phyloP scores from a whole-genome alignment of 2,888 invertebrate genomes.

The Brenthis hecate region DNA sequence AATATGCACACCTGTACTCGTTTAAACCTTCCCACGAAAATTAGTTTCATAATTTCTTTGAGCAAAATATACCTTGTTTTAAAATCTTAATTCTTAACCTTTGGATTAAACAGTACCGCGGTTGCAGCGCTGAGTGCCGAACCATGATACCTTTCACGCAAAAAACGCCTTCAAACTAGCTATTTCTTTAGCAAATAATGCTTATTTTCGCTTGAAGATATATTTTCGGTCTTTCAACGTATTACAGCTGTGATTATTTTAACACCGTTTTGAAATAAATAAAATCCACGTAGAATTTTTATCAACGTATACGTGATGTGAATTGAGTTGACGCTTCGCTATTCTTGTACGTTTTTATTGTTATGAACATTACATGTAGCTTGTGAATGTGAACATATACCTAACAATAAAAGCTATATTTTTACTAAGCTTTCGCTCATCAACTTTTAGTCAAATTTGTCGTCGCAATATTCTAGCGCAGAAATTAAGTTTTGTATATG shows the following conservation, averaged over 20 bases:
- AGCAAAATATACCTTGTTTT: slow-evolving; percentile 8
- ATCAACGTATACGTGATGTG: slow-evolving; percentile 19
- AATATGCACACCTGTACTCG: background rate
- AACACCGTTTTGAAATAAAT: slow-evolving; percentile 25
- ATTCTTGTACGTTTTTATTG: slow-evolving; percentile 10
- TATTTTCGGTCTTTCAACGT: slow-evolving; percentile 5
- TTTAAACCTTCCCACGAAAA: background rate
- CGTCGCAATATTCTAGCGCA: too few relatives aligned
- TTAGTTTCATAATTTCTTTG: too few relatives aligned
- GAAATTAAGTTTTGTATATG: too few relatives aligned
- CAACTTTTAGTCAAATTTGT: background rate
- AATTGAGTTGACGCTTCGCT: background rate
- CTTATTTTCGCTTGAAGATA: slow-evolving; percentile 10
- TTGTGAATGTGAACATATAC: slow-evolving; percentile 2
- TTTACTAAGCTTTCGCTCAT: background rate
- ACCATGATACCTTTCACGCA: slow-evolving; percentile 1
- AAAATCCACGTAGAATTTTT: slow-evolving; percentile 21
- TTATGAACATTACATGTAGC: background rate
- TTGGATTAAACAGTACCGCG: slow-evolving; percentile 5
- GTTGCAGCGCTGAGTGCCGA: slow-evolving; percentile 1
- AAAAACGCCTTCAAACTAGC: slow-evolving; percentile 5
- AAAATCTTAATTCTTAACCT: slow-evolving; percentile 13
- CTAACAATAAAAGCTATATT: background rate
- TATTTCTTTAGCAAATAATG: background rate
- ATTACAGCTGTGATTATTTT: slow-evolving; percentile 24